Conservation (phyloP, 2,888 invertebrate genomes). For the Malthinus flaveolus region DNA sequence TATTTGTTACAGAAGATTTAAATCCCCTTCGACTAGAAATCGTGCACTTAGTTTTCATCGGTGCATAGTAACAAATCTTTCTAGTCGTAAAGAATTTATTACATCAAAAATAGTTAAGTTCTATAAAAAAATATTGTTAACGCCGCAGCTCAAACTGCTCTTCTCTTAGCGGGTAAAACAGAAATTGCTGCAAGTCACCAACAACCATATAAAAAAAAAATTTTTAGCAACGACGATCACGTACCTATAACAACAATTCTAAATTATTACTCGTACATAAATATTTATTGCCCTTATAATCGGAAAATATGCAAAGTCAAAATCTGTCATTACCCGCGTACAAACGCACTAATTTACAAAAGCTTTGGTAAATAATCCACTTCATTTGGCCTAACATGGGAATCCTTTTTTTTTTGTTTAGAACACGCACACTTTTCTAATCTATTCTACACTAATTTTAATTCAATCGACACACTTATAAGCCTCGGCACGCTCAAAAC, state of each 20-base stretch:
- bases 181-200: conserved; percentile 37
- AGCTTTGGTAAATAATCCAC: conserved; percentile 8
- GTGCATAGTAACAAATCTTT: conserved; percentile 16
- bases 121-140: conserved; percentile 49
- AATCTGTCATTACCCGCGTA: conserved; percentile 24
- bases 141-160: conserved; percentile 51
- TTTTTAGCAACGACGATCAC: conserved; percentile 40
- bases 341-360: conserved; percentile 1
- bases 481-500: too few species aligned
- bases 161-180: conserved; percentile 48
- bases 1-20: conserved; percentile 49
- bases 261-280: conserved; percentile 37
- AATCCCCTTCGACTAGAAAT: conserved; percentile 38
- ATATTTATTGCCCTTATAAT: conserved; percentile 27
- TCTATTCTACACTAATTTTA: too few species aligned
- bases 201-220: conserved; percentile 21
- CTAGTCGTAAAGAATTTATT: conserved; percentile 33
- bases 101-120: conserved; percentile 50
- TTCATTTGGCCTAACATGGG: neutral
- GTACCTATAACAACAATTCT: conserved; percentile 47
- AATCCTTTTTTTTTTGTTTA: neutral
- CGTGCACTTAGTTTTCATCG: neutral
- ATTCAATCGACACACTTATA: too few species aligned
- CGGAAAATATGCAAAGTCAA: conserved; percentile 18
- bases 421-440: too few species aligned